Percentiles rank a stretch among this genome's conserved stretches.
Evolutionary conservation across 2,888 invertebrate genomes (phyloP).

Genomic region (Mermis nigrescens): DNA sequence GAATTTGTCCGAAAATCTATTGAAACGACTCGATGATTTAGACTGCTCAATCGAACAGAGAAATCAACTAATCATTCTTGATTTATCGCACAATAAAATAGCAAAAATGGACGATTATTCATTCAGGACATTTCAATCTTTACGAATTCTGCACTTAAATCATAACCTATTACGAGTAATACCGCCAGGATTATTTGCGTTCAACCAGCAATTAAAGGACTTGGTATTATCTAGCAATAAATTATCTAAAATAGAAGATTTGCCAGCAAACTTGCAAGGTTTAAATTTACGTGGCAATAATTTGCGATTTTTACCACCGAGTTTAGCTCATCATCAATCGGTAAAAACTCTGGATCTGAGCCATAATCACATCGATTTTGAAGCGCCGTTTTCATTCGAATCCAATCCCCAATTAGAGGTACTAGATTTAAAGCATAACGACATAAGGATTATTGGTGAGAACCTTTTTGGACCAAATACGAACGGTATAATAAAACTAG

Average conservation of each 20-base stretch:
- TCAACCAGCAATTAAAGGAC: not conserved
- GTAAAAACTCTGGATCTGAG: conserved; percentile 5
- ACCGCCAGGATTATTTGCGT: not conserved
- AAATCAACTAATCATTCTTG: conserved; percentile 7
- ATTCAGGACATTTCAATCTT: not conserved
- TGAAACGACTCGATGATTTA: not conserved
- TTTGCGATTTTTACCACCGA: not conserved
- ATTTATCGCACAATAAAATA: conserved; percentile 11
- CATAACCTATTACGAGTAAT: conserved; percentile 31
- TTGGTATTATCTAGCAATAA: not conserved
- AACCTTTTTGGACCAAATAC: not conserved
- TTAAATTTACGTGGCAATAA: conserved; percentile 22
- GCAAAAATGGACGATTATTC: not conserved
- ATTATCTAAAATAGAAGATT: not conserved
- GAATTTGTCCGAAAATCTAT: conserved; percentile 10
- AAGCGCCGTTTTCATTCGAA: conserved; percentile 66
- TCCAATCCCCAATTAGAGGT: conserved; percentile 45
- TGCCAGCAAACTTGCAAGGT: conserved; percentile 15
- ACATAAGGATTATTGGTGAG: conserved; percentile 5
- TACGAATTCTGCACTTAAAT: conserved; percentile 54
- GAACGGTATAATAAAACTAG: not conserved
- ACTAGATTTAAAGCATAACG: conserved; percentile 17
- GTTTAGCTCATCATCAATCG: not conserved
- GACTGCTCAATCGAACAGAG: conserved; percentile 10
- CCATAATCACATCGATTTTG: conserved; percentile 57